Percentiles rank a stretch among this genome's conserved stretches.
These are phyloP conservation scores for Unio delphinus DNA, from an alignment of 2,888 invertebrate genomes.

Conservation along the genomic window DNA sequence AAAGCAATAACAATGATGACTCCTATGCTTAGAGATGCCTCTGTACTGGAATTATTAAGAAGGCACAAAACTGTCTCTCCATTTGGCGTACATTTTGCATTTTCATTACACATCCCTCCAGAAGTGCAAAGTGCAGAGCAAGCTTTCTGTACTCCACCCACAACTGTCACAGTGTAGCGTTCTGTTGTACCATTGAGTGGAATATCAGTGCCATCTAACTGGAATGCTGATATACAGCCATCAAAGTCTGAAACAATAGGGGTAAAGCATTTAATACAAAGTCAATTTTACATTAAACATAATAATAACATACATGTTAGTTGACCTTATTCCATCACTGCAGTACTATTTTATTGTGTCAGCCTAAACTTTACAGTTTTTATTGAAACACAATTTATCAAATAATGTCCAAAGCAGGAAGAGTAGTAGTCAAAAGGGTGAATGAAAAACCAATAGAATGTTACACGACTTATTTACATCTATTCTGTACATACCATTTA, in stretches of 20 bases:
- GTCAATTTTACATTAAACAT: not conserved
- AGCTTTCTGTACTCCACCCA: conserved; percentile 43
- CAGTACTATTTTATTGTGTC: too few species aligned
- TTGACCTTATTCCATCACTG: not conserved
- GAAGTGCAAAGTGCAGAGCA: conserved; percentile 50
- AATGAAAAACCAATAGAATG: too few species aligned
- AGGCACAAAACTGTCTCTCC: conserved; percentile 47
- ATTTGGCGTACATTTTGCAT: conserved; percentile 34
- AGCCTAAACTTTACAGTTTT: too few species aligned
- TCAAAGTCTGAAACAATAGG: conserved; percentile 78
- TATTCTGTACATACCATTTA: too few species aligned
- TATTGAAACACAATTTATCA: too few species aligned
- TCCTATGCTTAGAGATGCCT: conserved; percentile 92
- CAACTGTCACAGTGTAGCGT: conserved; percentile 58
- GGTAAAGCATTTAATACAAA: not conserved
- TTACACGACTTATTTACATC: too few species aligned
- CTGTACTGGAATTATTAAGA: conserved; percentile 77
- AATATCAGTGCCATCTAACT: conserved; percentile 89
- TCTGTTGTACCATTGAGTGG: conserved; percentile 88
- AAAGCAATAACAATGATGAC: conserved; percentile 94
- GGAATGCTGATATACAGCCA: conserved; percentile 92
- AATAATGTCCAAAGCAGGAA: too few species aligned
- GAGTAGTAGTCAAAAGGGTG: too few species aligned
- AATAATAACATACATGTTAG: not conserved
- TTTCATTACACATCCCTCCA: conserved; percentile 8